Percentiles rank a stretch among this genome's conserved stretches.
These are phyloP conservation scores for Drosophila antonietae DNA, from an alignment of 2,888 invertebrate species.

Conservation along the genomic window DNA sequence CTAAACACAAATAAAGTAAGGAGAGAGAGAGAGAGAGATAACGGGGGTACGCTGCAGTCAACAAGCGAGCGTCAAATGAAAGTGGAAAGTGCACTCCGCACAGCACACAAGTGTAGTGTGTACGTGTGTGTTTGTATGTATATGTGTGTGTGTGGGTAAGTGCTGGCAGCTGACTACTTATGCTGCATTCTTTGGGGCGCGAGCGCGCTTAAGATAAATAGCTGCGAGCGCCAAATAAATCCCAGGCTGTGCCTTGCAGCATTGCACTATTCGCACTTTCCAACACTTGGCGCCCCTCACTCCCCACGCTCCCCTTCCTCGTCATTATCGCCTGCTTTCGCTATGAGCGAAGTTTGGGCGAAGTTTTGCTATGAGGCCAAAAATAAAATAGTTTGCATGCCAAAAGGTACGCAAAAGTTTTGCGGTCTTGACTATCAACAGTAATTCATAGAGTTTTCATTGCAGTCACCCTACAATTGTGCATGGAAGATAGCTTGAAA, in stretches of 20 bases:
- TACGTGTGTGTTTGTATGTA: background rate
- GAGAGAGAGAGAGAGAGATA: constrained; percentile 17
- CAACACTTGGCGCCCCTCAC: background rate
- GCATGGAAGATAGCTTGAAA: too few species aligned
- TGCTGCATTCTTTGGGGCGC: constrained; percentile 64
- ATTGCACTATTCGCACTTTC: constrained; percentile 10
- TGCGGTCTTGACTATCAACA: constrained; percentile 29
- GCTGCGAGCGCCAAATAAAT: constrained; percentile 58
- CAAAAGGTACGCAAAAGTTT: constrained; percentile 45
- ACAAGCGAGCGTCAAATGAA: constrained; percentile 75
- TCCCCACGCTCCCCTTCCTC: accelerated
- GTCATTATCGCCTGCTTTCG: background rate
- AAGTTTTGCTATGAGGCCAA: constrained; percentile 42
- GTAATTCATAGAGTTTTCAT: constrained; percentile 10
- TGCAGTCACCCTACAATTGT: constrained; percentile 14
- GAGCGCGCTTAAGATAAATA: constrained; percentile 71
- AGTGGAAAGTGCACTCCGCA: constrained; percentile 76
- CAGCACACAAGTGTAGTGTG: constrained; percentile 38
- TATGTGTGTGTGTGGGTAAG: constrained; percentile 21
- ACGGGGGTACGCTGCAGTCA: constrained; percentile 57
- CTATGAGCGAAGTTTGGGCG: constrained; percentile 6
- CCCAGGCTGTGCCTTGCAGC: constrained; percentile 24
- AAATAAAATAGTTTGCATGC: constrained; percentile 32
- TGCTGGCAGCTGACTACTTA: constrained; percentile 52
- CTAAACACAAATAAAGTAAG: constrained; percentile 75